Percentiles rank a stretch among this genome's conserved stretches.
Conservation (phyloP, 2,888 invertebrate species). For the Stenichneumon culpator region DNA sequence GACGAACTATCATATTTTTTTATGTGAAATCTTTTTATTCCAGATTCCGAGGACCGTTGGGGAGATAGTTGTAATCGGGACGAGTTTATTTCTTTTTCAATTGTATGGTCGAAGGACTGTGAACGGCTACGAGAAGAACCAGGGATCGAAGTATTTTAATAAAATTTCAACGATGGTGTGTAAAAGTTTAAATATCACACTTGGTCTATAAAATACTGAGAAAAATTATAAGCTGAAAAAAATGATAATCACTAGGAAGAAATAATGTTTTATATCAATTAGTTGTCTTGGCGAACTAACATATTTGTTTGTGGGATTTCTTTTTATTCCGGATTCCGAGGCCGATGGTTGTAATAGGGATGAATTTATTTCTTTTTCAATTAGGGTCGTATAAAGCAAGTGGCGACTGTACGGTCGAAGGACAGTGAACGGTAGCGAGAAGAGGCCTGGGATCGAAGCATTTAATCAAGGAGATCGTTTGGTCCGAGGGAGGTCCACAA, state of each 20-base stretch:
- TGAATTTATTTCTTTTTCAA: conserved; percentile 26
- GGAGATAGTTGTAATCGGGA: too few species aligned
- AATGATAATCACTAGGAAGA: too few species aligned
- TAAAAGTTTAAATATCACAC: too few species aligned
- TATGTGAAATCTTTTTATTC: not conserved
- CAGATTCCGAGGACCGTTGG: too few species aligned
- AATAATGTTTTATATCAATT: too few species aligned
- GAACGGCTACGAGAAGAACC: conserved; percentile 4
- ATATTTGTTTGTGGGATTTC: not conserved
- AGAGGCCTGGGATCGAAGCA: conserved; percentile 27
- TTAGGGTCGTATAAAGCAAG: not conserved
- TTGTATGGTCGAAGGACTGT: not conserved
- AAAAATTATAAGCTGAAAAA: too few species aligned
- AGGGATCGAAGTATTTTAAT: conserved; percentile 29
- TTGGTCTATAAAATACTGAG: too few species aligned
- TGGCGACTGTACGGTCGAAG: not conserved
- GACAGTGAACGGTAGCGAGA: not conserved
- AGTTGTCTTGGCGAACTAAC: not conserved
- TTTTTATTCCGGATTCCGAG: not conserved
- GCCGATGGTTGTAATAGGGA: conserved; percentile 1
- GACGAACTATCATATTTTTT: not conserved
- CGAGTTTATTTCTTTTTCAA: conserved; percentile 20
- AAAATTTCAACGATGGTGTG: too few species aligned
- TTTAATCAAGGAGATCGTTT: conserved; percentile 50
- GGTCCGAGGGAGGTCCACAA: conserved; percentile 64